Evolutionary conservation across 2,797 vertebrate genomes (phyloP), one percentile per base, ranked within the genome.

Genomic region (Rhinichthys osculus): DNA sequence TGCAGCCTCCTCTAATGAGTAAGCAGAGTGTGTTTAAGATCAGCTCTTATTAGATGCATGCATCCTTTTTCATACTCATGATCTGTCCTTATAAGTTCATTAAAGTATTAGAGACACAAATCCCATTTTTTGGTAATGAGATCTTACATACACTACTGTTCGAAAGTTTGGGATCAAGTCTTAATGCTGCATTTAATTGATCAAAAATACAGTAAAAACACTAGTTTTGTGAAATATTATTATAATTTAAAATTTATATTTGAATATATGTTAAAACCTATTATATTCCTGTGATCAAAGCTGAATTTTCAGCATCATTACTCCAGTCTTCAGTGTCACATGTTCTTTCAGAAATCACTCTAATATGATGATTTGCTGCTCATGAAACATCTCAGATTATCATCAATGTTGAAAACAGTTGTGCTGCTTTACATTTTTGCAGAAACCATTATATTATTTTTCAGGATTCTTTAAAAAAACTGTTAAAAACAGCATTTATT

Each of bases 1-100:
- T 92, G 13, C 92, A 94, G 0, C 1, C 91, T 4, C 95, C 95
- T 0, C 4, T 88, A 2, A 21, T 92, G 54, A 92, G 98, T 99
- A 92, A 94, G 95, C 44, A 0, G 76, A 4, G 78, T 82, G 17
- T 16, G 27, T 83, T 87, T 42, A 44, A 30, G 42, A 27, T 10
- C 78, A 67, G 23, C 40, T 40, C 1, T 17, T 30, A 44, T 66
- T 1, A n/a, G 8, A 50, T 57, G 21, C 27, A 40, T 72, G 14
- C 44, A 80, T 50, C 52, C 33, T 54, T 78, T 13, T 3, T 3
- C 23, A n/a, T 38, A 3, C 14, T 66, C 8, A n/a, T 11, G 1
- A 27, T 81, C 2, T 69, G 17, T 50, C 64, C 52, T 69, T 69
- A 9, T 33, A 4, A 67, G 42, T 21, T 64, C 42, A 13, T 17